Evolutionary conservation across 1,140 invertebrate species (phyloP).

Genomic region (Cyclargus thomasi): DNA sequence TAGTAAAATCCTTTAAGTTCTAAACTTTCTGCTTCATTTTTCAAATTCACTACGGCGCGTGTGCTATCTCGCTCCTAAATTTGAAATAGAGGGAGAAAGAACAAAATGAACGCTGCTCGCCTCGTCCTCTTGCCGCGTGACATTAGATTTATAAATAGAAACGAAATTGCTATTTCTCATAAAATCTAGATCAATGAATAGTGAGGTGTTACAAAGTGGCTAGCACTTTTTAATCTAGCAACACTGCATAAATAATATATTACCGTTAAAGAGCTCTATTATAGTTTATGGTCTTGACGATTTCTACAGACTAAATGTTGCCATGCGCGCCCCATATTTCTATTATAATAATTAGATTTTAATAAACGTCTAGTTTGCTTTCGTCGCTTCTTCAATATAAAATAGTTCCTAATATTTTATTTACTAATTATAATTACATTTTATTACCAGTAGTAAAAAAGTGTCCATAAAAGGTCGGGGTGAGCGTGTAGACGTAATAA

Average conservation of each 20-base stretch:
- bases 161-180: neutral
- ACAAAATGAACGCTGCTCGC: neutral
- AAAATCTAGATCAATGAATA: neutral
- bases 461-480: constrained; percentile 24
- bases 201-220: neutral
- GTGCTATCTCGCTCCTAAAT: neutral
- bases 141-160: neutral
- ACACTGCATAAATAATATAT: neutral
- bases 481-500: neutral
- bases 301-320: constrained; percentile 16
- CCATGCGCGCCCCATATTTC: constrained; percentile 29
- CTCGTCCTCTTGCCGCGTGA: neutral
- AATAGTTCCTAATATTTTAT: constrained; percentile 52
- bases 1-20: neutral
- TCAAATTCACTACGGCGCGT: neutral
- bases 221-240: neutral
- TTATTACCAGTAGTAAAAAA: constrained; percentile 21
- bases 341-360: constrained; percentile 38
- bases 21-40: neutral
- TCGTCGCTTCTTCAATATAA: constrained; percentile 43
- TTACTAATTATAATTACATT: constrained; percentile 22
- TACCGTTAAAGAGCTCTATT: neutral
- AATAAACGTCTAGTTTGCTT: constrained; percentile 36
- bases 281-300: neutral
- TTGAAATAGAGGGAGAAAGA: neutral